Evolutionary conservation across 2,888 invertebrate genomes (phyloP).

Genomic region (Lypha dubia): DNA sequence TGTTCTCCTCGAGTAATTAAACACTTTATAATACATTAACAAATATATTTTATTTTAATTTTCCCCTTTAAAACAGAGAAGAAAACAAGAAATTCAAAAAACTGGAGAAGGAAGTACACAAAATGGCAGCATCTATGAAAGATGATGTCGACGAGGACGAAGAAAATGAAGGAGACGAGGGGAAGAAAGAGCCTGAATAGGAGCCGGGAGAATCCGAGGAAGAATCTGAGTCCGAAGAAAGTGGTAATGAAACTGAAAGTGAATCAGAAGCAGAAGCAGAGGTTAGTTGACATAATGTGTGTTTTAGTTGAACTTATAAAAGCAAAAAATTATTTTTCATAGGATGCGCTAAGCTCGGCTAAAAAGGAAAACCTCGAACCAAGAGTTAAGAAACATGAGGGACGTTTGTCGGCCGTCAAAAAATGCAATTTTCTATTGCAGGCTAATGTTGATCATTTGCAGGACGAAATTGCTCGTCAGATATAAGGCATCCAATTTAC

Average conservation of each 20-base stretch:
- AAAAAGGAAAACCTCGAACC: slow-evolving; percentile 87
- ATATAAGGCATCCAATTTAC: slow-evolving; percentile 89
- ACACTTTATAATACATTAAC: neutral
- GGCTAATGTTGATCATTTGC: slow-evolving; percentile 93
- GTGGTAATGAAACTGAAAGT: slow-evolving; percentile 80
- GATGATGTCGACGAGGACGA: slow-evolving; percentile 90
- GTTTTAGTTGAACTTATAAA: neutral
- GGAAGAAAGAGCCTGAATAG: slow-evolving; percentile 83
- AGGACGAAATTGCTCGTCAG: slow-evolving; percentile 93
- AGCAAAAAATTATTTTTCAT: slow-evolving; percentile 65
- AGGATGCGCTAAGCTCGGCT: slow-evolving; percentile 88
- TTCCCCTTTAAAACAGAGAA: slow-evolving; percentile 83
- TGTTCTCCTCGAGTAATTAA: slow-evolving; percentile 86
- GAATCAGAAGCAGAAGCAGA: slow-evolving; percentile 87
- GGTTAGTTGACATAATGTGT: slow-evolving; percentile 78
- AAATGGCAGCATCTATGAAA: slow-evolving; percentile 95
- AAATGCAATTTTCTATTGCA: slow-evolving; percentile 94
- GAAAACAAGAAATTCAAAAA: slow-evolving; percentile 93
- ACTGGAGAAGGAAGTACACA: slow-evolving; percentile 93
- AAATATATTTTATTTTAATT: neutral
- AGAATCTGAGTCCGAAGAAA: slow-evolving; percentile 85
- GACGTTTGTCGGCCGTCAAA: slow-evolving; percentile 90
- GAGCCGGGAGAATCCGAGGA: slow-evolving; percentile 80
- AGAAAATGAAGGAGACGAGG: slow-evolving; percentile 86
- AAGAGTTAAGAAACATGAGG: slow-evolving; percentile 90